Evolutionary conservation across 2,888 invertebrate genomes (phyloP).

Genomic region (Cryptophagus acutangulus): DNA sequence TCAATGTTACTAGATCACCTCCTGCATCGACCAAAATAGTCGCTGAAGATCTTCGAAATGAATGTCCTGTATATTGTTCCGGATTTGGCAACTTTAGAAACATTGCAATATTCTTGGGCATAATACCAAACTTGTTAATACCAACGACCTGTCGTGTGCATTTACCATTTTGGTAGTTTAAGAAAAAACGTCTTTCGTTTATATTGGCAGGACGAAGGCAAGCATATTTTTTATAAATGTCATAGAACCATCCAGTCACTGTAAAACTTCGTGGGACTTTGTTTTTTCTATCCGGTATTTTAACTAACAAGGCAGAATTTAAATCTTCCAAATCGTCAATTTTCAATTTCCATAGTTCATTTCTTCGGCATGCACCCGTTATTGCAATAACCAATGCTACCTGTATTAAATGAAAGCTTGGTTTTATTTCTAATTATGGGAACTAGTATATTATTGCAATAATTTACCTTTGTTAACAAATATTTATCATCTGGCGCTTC

Average conservation of each 20-base stretch:
- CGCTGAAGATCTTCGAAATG: too few relatives aligned
- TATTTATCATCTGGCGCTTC: constrained; percentile 29
- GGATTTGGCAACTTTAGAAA: neutral
- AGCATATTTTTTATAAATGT: neutral
- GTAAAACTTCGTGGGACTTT: constrained; percentile 16
- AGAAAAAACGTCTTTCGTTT: neutral
- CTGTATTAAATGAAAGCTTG: too few relatives aligned
- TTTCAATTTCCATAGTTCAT: constrained; percentile 18
- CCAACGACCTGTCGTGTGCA: neutral
- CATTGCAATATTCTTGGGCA: neutral
- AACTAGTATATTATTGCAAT: constrained; percentile 1
- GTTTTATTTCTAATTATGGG: too few relatives aligned
- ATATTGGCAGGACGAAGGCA: neutral
- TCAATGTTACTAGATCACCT: too few relatives aligned
- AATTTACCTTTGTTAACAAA: constrained; percentile 23
- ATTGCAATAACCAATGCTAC: constrained; percentile 15
- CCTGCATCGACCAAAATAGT: too few relatives aligned
- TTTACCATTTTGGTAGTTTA: neutral
- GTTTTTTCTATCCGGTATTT: constrained; percentile 17
- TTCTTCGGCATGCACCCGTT: constrained; percentile 18
- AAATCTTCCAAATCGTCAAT: constrained; percentile 14
- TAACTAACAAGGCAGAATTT: constrained; percentile 12
- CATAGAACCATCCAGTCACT: constrained; percentile 11
- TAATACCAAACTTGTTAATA: neutral
- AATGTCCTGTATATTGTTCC: neutral